These are phyloP conservation scores for Calameuta pallipes DNA, from an alignment of 2,888 invertebrate species.

Conservation along the genomic window DNA sequence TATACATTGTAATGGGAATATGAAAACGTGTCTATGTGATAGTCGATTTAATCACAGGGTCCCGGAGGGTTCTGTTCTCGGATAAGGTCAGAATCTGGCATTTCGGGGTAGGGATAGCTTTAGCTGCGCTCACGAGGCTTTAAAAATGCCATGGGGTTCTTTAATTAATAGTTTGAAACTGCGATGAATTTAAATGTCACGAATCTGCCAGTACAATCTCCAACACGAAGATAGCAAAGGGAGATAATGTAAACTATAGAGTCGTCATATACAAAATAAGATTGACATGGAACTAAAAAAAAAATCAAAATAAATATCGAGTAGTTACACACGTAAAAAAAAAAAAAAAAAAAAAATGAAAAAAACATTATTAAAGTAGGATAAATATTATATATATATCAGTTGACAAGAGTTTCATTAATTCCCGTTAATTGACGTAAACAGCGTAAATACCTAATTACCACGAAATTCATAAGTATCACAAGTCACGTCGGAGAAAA, in stretches of 20 bases:
- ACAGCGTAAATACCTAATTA: conserved; percentile 11
- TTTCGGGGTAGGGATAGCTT: conserved; percentile 31
- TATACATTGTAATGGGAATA: neutral
- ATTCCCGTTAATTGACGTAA: neutral
- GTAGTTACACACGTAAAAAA: too few relatives aligned
- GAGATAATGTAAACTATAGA: neutral
- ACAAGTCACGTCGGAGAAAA: conserved; percentile 33
- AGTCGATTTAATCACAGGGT: conserved; percentile 51
- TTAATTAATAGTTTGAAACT: conserved; percentile 35
- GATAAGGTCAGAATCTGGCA: conserved; percentile 49
- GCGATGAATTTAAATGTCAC: conserved; percentile 8
- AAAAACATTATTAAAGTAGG: too few relatives aligned
- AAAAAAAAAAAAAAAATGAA: too few relatives aligned
- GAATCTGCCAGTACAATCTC: neutral
- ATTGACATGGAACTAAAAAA: neutral
- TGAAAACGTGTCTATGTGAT: neutral
- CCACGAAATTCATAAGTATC: conserved; percentile 11
- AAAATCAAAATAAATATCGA: neutral
- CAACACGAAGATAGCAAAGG: neutral
- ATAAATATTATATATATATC: too few relatives aligned
- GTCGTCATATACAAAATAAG: too few relatives aligned
- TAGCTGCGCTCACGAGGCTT: conserved; percentile 31
- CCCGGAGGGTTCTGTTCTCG: conserved; percentile 39
- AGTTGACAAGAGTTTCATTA: neutral
- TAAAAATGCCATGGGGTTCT: conserved; percentile 34